Evolutionary conservation across 2,888 invertebrate species (phyloP).

Genomic region (Xylota sylvarum): DNA sequence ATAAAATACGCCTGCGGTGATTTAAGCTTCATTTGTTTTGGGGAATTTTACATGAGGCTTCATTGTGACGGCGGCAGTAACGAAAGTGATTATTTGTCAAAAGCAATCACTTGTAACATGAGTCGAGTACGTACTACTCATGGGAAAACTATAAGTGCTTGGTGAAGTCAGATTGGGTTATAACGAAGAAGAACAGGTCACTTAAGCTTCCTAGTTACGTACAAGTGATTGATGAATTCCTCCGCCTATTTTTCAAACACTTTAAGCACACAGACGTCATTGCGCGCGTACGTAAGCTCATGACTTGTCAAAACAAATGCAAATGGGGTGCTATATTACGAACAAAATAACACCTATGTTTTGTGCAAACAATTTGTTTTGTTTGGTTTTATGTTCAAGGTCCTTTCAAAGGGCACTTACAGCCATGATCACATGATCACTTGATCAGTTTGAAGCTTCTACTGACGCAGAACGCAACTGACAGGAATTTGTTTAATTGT

Average conservation of each 20-base stretch:
- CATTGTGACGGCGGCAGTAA: constrained; percentile 17
- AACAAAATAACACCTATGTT: background rate
- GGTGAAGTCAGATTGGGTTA: constrained; percentile 8
- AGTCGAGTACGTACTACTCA: background rate
- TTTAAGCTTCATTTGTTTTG: constrained; percentile 7
- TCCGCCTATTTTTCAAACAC: background rate
- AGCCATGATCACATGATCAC: too few species aligned
- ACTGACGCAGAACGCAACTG: too few species aligned
- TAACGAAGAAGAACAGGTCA: background rate
- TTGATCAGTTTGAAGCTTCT: too few species aligned
- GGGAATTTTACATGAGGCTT: background rate
- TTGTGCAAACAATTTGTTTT: background rate
- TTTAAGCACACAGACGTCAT: background rate
- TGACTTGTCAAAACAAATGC: background rate
- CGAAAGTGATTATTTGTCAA: constrained; percentile 48
- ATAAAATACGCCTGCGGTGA: constrained; percentile 38
- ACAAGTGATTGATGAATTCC: background rate
- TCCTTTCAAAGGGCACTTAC: too few species aligned
- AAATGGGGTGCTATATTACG: background rate
- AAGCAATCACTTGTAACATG: constrained; percentile 16
- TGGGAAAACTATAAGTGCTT: background rate
- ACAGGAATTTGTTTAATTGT: too few species aligned
- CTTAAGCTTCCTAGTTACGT: background rate
- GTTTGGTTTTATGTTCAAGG: background rate
- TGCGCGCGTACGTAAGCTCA: background rate